These are phyloP conservation scores for Melanogrammus aeglefinus DNA, from an alignment of 2,797 vertebrate species.

Conservation along the genomic window DNA sequence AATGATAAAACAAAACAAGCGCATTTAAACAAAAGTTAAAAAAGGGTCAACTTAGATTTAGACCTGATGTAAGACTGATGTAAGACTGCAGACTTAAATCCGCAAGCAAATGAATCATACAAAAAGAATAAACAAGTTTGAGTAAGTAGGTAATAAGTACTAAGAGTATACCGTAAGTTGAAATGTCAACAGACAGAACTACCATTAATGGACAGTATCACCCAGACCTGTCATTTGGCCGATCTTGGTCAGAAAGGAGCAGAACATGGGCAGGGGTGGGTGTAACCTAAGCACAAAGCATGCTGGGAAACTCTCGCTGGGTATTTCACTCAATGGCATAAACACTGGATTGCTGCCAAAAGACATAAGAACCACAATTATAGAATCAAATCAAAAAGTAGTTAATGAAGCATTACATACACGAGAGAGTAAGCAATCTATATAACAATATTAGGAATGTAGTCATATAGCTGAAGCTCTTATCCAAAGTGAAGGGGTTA, in stretches of 20 bases:
- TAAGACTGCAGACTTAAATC: not conserved
- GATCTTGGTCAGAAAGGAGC: constrained; percentile 66
- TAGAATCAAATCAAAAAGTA: not conserved
- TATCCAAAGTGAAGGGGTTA: not conserved
- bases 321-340: constrained; percentile 56
- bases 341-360: constrained; percentile 64
- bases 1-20: no score
- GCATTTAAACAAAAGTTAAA: not conserved
- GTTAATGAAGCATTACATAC: not conserved
- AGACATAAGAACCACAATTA: not conserved
- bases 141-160: not conserved
- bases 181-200: not conserved
- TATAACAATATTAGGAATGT: not conserved
- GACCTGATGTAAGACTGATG: not conserved
- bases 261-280: constrained; percentile 67
- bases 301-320: constrained; percentile 67
- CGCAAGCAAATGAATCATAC: not conserved
- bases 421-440: not conserved
- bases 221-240: constrained; percentile 73
- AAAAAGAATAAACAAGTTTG: not conserved
- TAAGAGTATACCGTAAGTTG: not conserved
- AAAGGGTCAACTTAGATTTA: not conserved
- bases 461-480: not conserved
- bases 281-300: constrained; percentile 78
- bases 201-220: not conserved